phyloP scores from a whole-genome alignment of 2,113 vertebrate genomes.

The Labeo rohita region DNA sequence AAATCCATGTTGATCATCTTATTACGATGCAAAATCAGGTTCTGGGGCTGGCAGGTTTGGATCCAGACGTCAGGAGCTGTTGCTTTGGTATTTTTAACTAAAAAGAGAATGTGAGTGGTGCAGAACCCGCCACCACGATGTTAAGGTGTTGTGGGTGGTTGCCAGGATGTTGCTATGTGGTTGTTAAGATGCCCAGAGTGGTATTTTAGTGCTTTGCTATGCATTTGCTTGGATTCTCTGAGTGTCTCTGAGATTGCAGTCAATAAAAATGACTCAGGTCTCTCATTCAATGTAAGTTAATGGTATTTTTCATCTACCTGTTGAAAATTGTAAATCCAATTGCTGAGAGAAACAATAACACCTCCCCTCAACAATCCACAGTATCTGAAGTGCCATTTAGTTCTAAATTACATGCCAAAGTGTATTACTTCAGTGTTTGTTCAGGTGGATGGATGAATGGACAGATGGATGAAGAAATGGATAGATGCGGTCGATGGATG shows the following conservation, averaged over 20 bases:
- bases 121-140: not conserved
- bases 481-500: not conserved
- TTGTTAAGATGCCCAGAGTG: not conserved
- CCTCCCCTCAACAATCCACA: not conserved
- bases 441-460: not conserved
- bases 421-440: not conserved
- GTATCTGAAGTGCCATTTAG: not conserved
- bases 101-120: not conserved
- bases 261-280: not conserved
- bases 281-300: not conserved
- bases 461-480: not conserved
- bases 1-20: not conserved
- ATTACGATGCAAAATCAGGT: not conserved
- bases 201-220: not conserved
- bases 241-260: not conserved
- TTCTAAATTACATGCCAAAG: not conserved
- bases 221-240: not conserved
- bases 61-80: constrained; percentile 11
- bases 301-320: not conserved
- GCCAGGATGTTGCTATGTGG: not conserved
- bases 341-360: not conserved
- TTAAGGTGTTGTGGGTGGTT: constrained; percentile 8
- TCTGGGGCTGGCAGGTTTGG: not conserved
- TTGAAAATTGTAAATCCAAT: not conserved
- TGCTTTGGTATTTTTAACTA: not conserved